Evolutionary conservation across 2,113 vertebrate species (phyloP), one percentile per base, ranked within the genome.

Genomic region (Bothrops jararaca): DNA sequence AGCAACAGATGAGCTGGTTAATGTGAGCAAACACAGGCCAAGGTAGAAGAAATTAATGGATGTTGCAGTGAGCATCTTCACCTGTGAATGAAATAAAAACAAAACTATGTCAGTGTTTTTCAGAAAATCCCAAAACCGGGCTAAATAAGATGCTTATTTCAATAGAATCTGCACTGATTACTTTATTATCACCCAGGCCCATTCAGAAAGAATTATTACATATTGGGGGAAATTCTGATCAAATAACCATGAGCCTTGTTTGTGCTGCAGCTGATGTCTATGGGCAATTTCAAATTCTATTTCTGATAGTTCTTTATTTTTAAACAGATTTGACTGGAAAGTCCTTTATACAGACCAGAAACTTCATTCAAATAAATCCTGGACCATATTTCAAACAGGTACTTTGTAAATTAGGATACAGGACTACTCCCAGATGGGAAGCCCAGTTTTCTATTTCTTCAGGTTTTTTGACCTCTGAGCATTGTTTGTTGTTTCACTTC

Each of bases 21-120:
- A 98, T 96, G 98, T 98, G 95, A 99, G 98, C 97, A 99, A 97
- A 97, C 99, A 99, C 96, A 99, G 98, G 96, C 98, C 98, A 98
- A 99, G 97, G 97, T 98, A 99, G 98, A 99, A 98, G 97, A 99
- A 98, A 97, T 98, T 98, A 94, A 98, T 96, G 95, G 98, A 98
- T 97, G 98, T 98, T 97, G 98, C 97, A 97, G 97, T 98, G 97
- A 98, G 98, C 98, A 99, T 98, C 97, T 98, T 98, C 94, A 98
- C 98, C 99, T 99, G 98, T 93, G 90, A 88, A 95, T 26, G 92
- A 96, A 97, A 80, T 4, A 97, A 90, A 89, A 96, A 94, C n/a
- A 42, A 58, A 22, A 94, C 26, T 89, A 9, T 22, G 92, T 98
- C 92, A 97, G 26, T 24, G 54, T 93, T 96, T 94, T 89, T 91